A percentile compares a stretch with the other conserved stretches of the same genome.
phyloP scores from a whole-genome alignment of 2,888 invertebrate genomes.

The Mylabris sibirica region DNA sequence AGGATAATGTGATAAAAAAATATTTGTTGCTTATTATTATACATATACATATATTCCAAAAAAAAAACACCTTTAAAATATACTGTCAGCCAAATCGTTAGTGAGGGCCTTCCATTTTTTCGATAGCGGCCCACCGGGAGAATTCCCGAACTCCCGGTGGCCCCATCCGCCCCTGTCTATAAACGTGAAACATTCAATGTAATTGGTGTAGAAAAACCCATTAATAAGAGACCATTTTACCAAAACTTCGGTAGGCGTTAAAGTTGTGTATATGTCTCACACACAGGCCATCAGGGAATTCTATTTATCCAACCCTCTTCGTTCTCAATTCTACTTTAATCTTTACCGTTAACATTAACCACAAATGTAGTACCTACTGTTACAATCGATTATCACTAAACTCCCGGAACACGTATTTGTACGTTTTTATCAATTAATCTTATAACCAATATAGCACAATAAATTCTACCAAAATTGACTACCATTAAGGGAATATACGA shows the following conservation, averaged over 20 bases:
- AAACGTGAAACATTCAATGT: not conserved
- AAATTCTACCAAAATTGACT: not conserved
- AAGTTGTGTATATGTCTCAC: not conserved
- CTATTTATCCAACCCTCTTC: not conserved
- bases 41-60: no score
- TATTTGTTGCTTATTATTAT: no score
- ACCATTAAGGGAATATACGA: not conserved
- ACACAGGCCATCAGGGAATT: not conserved
- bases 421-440: not conserved
- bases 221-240: slow-evolving; percentile 1
- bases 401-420: not conserved
- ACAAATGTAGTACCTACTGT: not conserved
- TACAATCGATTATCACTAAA: not conserved
- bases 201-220: not conserved
- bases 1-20: no score
- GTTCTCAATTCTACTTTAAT: not conserved
- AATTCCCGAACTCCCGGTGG: no score
- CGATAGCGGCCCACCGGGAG: no score
- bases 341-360: not conserved
- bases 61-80: no score
- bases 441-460: not conserved
- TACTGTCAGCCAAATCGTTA: no score
- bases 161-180: no score
- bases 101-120: no score
- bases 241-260: not conserved